Conservation (phyloP, 2,888 invertebrate genomes). For the Habrosyne pyritoides region DNA sequence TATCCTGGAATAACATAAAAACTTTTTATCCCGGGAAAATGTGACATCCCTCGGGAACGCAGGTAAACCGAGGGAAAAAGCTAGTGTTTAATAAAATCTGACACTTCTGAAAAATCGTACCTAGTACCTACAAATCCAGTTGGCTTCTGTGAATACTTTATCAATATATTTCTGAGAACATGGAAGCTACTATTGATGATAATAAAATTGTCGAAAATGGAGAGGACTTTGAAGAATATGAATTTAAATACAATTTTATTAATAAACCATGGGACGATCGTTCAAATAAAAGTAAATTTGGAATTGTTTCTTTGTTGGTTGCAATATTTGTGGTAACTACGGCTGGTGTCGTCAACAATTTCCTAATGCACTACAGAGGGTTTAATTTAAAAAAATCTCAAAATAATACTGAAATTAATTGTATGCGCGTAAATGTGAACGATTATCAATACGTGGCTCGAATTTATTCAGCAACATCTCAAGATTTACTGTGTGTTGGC, state of each 20-base stretch:
- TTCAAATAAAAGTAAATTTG: slow-evolving; percentile 57
- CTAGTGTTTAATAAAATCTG: no score
- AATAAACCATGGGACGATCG: slow-evolving; percentile 71
- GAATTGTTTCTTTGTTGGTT: slow-evolving; percentile 53
- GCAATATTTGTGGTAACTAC: slow-evolving; percentile 57
- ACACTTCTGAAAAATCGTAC: background rate
- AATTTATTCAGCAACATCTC: slow-evolving; percentile 57
- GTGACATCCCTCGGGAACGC: no score
- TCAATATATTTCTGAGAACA: slow-evolving; percentile 10
- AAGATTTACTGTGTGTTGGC: slow-evolving; percentile 66
- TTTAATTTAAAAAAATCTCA: slow-evolving; percentile 24
- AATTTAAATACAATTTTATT: slow-evolving; percentile 62
- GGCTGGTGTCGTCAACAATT: slow-evolving; percentile 54
- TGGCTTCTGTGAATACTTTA: background rate
- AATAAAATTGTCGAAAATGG: slow-evolving; percentile 52
- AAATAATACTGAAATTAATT: slow-evolving; percentile 44
- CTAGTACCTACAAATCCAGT: background rate
- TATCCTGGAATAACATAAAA: no score
- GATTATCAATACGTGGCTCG: slow-evolving; percentile 60
- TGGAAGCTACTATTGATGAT: slow-evolving; percentile 42
- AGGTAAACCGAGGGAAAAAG: no score
- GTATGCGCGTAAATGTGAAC: slow-evolving; percentile 58
- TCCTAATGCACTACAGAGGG: slow-evolving; percentile 56
- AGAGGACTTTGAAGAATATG: slow-evolving; percentile 40
- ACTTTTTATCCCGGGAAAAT: no score